Percentiles rank a stretch among this genome's conserved stretches.
These are phyloP conservation scores for Podiceps cristatus DNA, from an alignment of 2,113 vertebrate species.

Conservation along the genomic window DNA sequence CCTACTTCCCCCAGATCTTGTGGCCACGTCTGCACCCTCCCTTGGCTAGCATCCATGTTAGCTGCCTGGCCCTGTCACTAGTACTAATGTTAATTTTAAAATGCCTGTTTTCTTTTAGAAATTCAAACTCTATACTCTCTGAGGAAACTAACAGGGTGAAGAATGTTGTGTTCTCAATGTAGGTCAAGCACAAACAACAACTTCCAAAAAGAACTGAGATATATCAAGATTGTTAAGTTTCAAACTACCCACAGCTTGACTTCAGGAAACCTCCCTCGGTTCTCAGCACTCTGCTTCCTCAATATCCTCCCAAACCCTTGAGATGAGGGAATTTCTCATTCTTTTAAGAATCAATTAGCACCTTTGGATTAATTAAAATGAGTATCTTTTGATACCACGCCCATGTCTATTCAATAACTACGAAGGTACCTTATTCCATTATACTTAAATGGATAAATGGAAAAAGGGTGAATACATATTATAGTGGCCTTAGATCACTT, in stretches of 20 bases:
- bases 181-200: background rate
- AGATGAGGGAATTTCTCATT: background rate
- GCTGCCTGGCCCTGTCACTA: background rate
- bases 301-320: background rate
- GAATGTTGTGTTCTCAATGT: background rate
- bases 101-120: background rate
- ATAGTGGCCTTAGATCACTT: background rate
- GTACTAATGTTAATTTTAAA: background rate
- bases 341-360: background rate
- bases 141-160: background rate
- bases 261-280: background rate
- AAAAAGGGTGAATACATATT: background rate
- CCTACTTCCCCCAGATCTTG: background rate
- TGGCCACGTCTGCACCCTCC: background rate
- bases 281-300: background rate
- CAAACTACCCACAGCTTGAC: background rate
- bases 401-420: background rate
- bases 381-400: background rate
- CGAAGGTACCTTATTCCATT: background rate
- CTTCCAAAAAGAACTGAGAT: background rate
- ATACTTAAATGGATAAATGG: background rate
- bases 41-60: background rate
- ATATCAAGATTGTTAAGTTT: background rate
- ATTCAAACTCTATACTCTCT: background rate
- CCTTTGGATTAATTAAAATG: background rate